Evolutionary conservation across 2,113 vertebrate genomes (phyloP).

Genomic region (Scomber japonicus): DNA sequence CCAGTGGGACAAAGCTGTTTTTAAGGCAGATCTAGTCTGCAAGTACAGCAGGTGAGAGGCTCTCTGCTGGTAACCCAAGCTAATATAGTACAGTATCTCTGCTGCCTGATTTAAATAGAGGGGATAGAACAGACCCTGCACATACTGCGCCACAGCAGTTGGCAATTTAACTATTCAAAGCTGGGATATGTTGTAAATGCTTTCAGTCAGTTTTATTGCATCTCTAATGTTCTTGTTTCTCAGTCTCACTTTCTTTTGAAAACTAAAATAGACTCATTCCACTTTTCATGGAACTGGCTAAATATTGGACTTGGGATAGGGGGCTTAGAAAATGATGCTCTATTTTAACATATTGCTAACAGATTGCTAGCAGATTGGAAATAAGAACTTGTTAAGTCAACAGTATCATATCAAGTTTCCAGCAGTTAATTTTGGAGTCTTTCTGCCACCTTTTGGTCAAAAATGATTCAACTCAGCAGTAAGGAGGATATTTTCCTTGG

Average conservation of each 20-base stretch:
- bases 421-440: background rate
- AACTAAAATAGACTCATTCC: too few relatives aligned
- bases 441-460: slow-evolving; percentile 1
- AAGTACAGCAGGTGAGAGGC: background rate
- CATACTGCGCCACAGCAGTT: too few relatives aligned
- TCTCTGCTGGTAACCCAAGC: background rate
- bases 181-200: too few relatives aligned
- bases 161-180: too few relatives aligned
- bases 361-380: background rate
- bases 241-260: too few relatives aligned
- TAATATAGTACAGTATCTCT: background rate
- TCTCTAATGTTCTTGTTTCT: background rate
- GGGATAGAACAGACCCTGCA: too few relatives aligned
- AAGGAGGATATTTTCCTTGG: background rate
- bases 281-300: too few relatives aligned
- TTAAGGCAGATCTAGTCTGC: slow-evolving; percentile 3
- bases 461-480: background rate
- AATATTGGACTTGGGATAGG: background rate
- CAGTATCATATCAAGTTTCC: background rate
- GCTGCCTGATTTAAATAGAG: too few relatives aligned
- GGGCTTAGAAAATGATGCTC: background rate
- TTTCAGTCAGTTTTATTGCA: too few relatives aligned
- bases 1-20: slow-evolving; percentile 15
- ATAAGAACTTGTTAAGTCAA: background rate
- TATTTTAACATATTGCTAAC: background rate